Conservation (phyloP, 2,113 vertebrate genomes). For the Pluvialis apricaria region DNA sequence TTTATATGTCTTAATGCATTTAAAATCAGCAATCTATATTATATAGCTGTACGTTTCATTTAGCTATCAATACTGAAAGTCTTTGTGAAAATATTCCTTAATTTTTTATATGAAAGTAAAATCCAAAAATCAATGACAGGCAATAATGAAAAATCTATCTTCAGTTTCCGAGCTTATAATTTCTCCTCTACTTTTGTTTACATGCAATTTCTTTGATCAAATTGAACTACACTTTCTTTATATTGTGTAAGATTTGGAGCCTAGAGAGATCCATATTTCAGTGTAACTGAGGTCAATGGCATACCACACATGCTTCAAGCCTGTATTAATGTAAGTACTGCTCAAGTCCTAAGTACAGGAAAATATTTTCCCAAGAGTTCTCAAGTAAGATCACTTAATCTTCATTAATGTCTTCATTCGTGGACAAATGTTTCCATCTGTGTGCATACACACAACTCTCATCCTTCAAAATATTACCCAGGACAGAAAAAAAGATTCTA, state of each 20-base stretch:
- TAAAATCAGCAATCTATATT: neutral
- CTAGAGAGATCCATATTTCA: neutral
- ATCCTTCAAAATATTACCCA: neutral
- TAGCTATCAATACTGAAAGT: neutral
- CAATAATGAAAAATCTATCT: neutral
- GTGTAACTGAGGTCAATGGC: neutral
- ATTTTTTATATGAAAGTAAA: neutral
- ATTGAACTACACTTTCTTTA: neutral
- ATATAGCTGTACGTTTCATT: neutral
- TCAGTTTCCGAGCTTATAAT: neutral
- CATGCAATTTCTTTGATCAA: neutral
- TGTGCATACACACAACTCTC: neutral
- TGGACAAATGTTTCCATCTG: neutral
- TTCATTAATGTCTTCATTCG: too few relatives aligned
- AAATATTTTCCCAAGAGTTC: neutral
- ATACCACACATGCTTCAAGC: neutral
- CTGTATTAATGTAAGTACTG: neutral
- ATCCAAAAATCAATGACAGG: neutral
- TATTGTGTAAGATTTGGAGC: too few relatives aligned
- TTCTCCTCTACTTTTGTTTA: neutral
- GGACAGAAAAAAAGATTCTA: neutral
- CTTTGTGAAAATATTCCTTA: neutral
- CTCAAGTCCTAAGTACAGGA: neutral
- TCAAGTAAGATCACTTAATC: neutral
- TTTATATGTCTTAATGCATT: neutral